Base-by-base conservation (phyloP, 2,888 invertebrate species). In the Parthenolecanium corni region DNA sequence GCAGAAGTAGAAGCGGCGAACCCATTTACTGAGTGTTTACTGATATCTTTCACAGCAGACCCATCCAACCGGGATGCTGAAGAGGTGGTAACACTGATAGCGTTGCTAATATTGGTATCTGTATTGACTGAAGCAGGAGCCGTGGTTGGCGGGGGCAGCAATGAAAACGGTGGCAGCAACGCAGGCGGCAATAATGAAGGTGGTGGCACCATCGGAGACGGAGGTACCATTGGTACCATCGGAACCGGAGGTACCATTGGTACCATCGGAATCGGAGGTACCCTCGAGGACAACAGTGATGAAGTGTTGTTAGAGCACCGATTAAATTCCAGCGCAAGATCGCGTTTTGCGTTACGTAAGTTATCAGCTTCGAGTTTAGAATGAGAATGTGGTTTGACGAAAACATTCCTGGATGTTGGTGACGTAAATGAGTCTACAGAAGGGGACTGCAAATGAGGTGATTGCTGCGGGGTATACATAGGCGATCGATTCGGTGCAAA, bases 171-270 rank as follows among this genome's bases (percentile, higher is more conserved):
- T 46, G 40, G 14, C 1, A 23, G 2, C 1, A 38, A 18, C 3
- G 52, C 6, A 52, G 25, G 1, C 24, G 52, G 52, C 25, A 21
- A 31, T 18, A 18, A 11, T 16, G 21, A 2, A 6, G 31, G 9
- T 5, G 31, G 9, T 31, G 31, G n/a, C n/a, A n/a, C n/a, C n/a
- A n/a, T n/a, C n/a, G n/a, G n/a, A 6, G 52, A 38, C 11, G 52
- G 58, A 31, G 36, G 58, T 58, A 16, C 58, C 58, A 36, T 58
- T 58, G 23, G n/a, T n/a, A n/a, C n/a, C n/a, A n/a, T n/a, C n/a
- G n/a, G n/a, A 52, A 52, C 2, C 25, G n/a, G 42, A 3, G n/a
- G 3, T n/a, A 42, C 42, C 3, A 20, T 52, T 52, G 2, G 31
- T 16, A n/a, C 36, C 52, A 18, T 52, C 52, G 18, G 36, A 52